Percentiles rank a stretch among this genome's conserved stretches.
phyloP scores from a whole-genome alignment of 2,888 invertebrate genomes.

The Thereva nobilitata region DNA sequence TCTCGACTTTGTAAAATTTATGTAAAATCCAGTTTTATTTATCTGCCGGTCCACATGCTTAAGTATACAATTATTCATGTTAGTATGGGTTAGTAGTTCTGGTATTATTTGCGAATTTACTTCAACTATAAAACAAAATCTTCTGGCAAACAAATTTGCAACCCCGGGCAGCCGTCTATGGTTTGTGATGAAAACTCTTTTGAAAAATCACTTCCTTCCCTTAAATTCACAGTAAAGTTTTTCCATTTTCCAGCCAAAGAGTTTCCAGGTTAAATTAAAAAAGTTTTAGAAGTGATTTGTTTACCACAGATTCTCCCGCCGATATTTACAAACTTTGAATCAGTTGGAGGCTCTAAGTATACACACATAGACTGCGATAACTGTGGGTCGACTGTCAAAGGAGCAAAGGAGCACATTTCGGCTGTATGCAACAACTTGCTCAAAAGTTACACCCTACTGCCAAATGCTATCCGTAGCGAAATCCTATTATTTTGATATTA shows the following conservation, averaged over 20 bases:
- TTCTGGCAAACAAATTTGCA: slow-evolving; percentile 12
- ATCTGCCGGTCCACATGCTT: slow-evolving; percentile 1
- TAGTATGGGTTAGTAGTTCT: too few species aligned
- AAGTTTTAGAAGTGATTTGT: slow-evolving; percentile 32
- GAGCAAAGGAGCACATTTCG: too few species aligned
- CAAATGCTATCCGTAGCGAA: too few species aligned
- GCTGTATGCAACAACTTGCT: too few species aligned
- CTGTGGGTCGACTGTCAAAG: too few species aligned
- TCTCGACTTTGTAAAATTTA: slow-evolving; percentile 11
- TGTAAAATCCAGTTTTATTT: slow-evolving; percentile 26
- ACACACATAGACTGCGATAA: not conserved
- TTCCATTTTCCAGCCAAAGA: slow-evolving; percentile 31
- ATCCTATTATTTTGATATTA: too few species aligned
- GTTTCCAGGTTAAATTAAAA: slow-evolving; percentile 31
- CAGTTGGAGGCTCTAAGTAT: slow-evolving; percentile 1
- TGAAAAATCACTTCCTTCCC: slow-evolving; percentile 25
- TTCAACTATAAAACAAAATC: too few species aligned
- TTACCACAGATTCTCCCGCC: slow-evolving; percentile 22
- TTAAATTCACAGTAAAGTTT: slow-evolving; percentile 27
- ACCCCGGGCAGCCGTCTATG: slow-evolving; percentile 6
- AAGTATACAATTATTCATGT: slow-evolving; percentile 2
- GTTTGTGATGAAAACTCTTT: slow-evolving; percentile 20
- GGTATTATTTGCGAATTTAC: slow-evolving; percentile 21
- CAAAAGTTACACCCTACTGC: too few species aligned
- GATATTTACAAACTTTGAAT: slow-evolving; percentile 21